Conservation (phyloP, 2,113 vertebrate genomes). For the Clupea harengus region DNA sequence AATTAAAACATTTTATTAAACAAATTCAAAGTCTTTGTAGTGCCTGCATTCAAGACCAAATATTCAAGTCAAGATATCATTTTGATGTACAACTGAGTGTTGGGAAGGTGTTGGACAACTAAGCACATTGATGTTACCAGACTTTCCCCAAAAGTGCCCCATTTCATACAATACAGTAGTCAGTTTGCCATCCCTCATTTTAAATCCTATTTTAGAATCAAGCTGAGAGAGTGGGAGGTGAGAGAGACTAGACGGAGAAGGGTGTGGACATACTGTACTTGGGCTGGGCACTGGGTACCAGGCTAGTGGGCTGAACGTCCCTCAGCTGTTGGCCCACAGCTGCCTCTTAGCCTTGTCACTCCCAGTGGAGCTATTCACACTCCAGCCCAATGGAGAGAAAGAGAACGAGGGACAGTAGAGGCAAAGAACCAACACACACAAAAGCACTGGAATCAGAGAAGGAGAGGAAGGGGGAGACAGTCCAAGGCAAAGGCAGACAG, state of each 20-base stretch:
- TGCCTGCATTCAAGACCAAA: neutral
- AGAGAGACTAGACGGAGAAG: neutral
- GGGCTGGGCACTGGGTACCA: neutral
- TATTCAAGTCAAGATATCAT: neutral
- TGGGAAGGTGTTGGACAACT: neutral
- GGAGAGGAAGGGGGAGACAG: neutral
- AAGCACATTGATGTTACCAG: neutral
- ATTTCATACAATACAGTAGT: neutral
- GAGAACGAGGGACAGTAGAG: neutral
- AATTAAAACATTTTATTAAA: neutral
- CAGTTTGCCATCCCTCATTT: neutral
- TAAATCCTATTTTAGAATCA: neutral
- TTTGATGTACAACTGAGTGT: neutral
- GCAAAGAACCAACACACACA: neutral
- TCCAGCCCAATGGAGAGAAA: neutral
- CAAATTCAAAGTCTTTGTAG: neutral
- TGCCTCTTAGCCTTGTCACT: neutral
- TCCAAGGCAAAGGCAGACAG: neutral
- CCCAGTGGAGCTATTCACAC: neutral
- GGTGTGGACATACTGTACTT: slow-evolving; percentile 9
- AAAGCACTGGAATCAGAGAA: neutral
- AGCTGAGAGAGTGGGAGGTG: slow-evolving; percentile 1
- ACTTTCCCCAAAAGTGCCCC: neutral
- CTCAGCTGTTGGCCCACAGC: slow-evolving; percentile 8
- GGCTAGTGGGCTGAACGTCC: neutral